phyloP scores from a whole-genome alignment of 2,888 invertebrate genomes.

The Heliconius cydno region DNA sequence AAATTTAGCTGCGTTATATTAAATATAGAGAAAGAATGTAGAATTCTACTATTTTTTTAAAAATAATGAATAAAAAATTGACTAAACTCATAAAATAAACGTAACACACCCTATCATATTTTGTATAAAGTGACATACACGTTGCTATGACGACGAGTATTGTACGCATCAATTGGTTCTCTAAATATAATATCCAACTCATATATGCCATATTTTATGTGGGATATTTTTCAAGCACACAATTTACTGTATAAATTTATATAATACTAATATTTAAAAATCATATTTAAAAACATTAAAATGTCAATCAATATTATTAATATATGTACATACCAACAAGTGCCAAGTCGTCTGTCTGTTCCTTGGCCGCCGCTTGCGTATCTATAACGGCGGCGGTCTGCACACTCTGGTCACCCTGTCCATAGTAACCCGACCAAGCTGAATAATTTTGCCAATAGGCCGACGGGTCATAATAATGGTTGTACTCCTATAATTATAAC shows the following conservation, averaged over 20 bases:
- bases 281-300: background rate
- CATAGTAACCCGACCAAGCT: slow-evolving; percentile 90
- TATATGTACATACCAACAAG: slow-evolving; percentile 85
- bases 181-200: too few species aligned
- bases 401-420: slow-evolving; percentile 85
- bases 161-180: too few species aligned
- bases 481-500: slow-evolving; percentile 84
- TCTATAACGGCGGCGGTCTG: slow-evolving; percentile 59
- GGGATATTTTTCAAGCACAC: background rate
- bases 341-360: slow-evolving; percentile 87
- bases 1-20: too few species aligned
- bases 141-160: too few species aligned
- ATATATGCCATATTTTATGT: background rate
- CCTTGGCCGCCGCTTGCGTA: slow-evolving; percentile 63
- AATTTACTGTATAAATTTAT: background rate
- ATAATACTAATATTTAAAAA: too few species aligned
- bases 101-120: too few species aligned
- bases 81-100: too few species aligned
- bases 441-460: slow-evolving; percentile 95
- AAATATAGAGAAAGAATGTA: too few species aligned
- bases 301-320: background rate
- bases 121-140: too few species aligned
- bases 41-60: too few species aligned
- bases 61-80: too few species aligned
- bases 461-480: slow-evolving; percentile 92